Percentiles rank a stretch among this genome's conserved stretches.
Evolutionary conservation across 2,888 invertebrate species (phyloP).

Genomic region (Orthosia incerta): DNA sequence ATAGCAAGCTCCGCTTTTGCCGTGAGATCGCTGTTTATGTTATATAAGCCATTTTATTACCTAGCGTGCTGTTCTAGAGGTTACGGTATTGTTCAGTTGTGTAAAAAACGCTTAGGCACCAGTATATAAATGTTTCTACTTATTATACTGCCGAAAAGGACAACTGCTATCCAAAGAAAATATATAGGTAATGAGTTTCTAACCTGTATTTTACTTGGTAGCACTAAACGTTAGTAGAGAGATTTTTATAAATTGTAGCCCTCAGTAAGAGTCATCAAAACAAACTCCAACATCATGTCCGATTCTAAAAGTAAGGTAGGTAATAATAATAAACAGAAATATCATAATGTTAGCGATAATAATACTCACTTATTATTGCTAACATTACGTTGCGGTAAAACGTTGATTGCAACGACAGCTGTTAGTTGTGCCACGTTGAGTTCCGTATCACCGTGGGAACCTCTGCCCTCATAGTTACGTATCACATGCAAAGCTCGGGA

Average conservation of each 20-base stretch:
- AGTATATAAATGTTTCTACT: too few species aligned
- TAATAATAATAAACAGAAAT: neutral
- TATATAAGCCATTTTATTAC: neutral
- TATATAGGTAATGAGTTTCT: too few species aligned
- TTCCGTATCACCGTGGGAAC: neutral
- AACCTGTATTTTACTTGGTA: neutral
- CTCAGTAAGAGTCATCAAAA: neutral
- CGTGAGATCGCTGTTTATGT: neutral
- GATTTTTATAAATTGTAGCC: neutral
- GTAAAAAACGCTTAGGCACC: neutral
- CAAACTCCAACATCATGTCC: neutral
- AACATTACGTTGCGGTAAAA: neutral
- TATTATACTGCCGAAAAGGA: neutral
- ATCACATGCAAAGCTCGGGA: neutral
- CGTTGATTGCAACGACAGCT: constrained; percentile 2
- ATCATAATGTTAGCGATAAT: neutral
- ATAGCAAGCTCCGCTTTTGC: constrained; percentile 1
- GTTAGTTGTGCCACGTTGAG: neutral
- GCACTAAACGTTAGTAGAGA: neutral
- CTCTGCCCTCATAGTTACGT: neutral
- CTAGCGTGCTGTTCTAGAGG: neutral
- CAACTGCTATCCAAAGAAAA: neutral
- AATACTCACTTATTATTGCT: neutral
- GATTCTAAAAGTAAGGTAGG: neutral
- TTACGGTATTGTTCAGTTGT: neutral